Base-by-base conservation (phyloP, 1,140 invertebrate species). In the Uloborus diversus region DNA sequence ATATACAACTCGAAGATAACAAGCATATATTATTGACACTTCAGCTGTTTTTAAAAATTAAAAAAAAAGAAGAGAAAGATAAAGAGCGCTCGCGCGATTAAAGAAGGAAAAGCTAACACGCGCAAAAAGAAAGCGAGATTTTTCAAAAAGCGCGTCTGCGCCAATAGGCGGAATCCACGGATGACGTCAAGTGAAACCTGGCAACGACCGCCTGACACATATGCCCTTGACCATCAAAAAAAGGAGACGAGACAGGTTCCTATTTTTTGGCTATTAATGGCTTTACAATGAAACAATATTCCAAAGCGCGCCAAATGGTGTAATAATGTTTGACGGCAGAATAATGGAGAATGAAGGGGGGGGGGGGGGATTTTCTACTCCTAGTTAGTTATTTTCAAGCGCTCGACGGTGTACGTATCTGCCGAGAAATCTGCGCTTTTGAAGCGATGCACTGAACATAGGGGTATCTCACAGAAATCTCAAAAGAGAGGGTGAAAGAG, bases 161-260 rank as follows among this genome's bases (percentile, higher is more conserved):
- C 13, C 17, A 20, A n/a, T 53, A 14, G 49, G 17, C 49, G n/a
- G 49, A n/a, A 20, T n/a, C n/a, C n/a, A n/a, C 1, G 11, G 13
- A 14, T 53, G 73, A 66, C 73, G 73, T 78, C 70, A 62, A 27
- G 49, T 42, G 35, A 35, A 65, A 66, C 62, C 73, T 78, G 73
- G 42, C 73, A 78, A 78, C 73, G 73, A 78, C 73, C 73, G 73
- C 37, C 73, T 78, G 73, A 78, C 73, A 78, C 59, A 78, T 65
- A 78, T 78, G 62, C 61, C 73, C 73, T 78, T 78, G 73, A 78
- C 73, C 73, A 78, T 78, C 73, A 64, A 64, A 35, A 35, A 9
- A 20, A 35, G 32, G 25, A 73, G 56, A 75, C 35, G 27, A 35
- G 20, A 64, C n/a, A 47, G 32, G 61, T 35, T 53, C 53, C n/a